A percentile compares a stretch with the other conserved stretches of the same genome.
phyloP scores from a whole-genome alignment of 1,140 invertebrate genomes.

The Ceratosolen solmsi region DNA sequence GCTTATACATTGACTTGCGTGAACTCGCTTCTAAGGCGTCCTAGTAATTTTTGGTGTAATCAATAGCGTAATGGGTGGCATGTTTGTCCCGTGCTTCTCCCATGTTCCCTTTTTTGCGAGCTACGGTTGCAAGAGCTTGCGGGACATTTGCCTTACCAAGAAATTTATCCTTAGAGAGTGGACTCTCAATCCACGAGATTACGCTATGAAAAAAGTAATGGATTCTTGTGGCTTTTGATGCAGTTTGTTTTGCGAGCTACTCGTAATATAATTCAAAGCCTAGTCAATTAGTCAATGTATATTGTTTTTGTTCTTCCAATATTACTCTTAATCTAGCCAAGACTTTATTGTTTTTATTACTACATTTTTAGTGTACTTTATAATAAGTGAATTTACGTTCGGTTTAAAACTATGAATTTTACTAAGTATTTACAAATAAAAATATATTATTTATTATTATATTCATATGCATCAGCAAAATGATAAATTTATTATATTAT shows the following conservation, averaged over 20 bases:
- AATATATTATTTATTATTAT: too few relatives aligned
- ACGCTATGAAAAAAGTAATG: neutral
- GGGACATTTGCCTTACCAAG: neutral
- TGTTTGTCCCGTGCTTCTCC: neutral
- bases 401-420: too few relatives aligned
- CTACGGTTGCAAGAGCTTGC: neutral
- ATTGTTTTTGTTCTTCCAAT: neutral
- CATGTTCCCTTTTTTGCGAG: slow-evolving; percentile 1
- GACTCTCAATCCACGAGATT: neutral
- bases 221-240: neutral
- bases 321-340: neutral
- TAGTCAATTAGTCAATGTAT: neutral
- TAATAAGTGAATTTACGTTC: neutral
- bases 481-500: too few relatives aligned
- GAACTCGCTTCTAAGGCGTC: neutral
- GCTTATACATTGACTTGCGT: neutral
- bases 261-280: neutral
- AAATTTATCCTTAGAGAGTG: neutral
- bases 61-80: slow-evolving; percentile 17
- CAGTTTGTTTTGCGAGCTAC: neutral
- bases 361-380: too few relatives aligned
- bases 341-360: too few relatives aligned
- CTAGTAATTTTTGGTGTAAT: slow-evolving; percentile 41
- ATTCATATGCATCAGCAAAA: too few relatives aligned
- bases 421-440: too few relatives aligned